phyloP scores from a whole-genome alignment of 1,140 invertebrate genomes.

The Ceratina calcarata region DNA sequence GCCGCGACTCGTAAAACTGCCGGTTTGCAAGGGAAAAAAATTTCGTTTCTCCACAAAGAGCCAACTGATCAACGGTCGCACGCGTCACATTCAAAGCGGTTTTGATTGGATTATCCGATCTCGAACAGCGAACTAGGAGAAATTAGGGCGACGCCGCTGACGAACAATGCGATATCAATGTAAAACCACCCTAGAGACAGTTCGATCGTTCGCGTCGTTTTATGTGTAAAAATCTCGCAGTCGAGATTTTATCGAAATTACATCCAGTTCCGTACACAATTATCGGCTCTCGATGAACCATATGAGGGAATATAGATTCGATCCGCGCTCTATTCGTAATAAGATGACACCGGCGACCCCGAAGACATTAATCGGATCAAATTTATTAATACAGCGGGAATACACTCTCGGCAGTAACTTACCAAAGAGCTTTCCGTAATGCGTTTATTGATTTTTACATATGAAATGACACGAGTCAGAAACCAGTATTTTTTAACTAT shows the following conservation, averaged over 20 bases:
- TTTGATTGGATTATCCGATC: background rate
- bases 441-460: too few species aligned
- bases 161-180: background rate
- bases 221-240: background rate
- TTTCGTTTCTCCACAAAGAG: background rate
- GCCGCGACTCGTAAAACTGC: background rate
- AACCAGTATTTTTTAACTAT: too few species aligned
- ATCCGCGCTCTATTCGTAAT: background rate
- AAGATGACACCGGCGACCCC: background rate
- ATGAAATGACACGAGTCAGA: too few species aligned
- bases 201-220: background rate
- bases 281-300: slow-evolving; percentile 7
- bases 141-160: background rate
- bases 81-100: background rate
- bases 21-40: background rate
- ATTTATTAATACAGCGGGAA: background rate
- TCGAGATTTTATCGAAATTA: slow-evolving; percentile 13
- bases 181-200: background rate
- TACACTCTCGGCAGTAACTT: too few species aligned
- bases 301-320: background rate
- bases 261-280: background rate
- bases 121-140: too few species aligned
- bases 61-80: background rate
- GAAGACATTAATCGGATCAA: slow-evolving; percentile 1
- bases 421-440: too few species aligned